Evolutionary conservation across 53 echinoderm and acorn worm genomes (phyloP).

Genomic region (Stichopus horrens): DNA sequence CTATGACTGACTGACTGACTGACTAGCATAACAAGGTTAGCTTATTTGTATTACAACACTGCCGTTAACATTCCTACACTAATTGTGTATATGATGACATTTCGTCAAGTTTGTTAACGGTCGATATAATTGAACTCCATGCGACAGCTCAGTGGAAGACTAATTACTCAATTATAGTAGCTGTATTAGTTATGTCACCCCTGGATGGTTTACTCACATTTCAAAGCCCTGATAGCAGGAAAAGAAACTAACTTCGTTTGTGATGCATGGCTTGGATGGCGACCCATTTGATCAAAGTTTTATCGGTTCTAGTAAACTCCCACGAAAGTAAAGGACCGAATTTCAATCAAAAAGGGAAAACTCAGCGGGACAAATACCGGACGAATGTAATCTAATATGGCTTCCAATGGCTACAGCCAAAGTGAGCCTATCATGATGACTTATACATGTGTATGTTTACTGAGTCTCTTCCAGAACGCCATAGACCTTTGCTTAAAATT

Average conservation of each 20-base stretch:
- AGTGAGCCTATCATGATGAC: background rate
- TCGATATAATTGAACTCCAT: background rate
- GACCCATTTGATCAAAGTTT: background rate
- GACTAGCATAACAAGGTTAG: conserved; percentile 12
- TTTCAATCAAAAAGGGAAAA: conserved; percentile 6
- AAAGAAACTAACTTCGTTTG: background rate
- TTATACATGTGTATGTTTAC: no score
- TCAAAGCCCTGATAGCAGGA: no score
- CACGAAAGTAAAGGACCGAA: background rate
- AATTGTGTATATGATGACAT: conserved; percentile 25
- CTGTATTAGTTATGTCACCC: conserved; percentile 5
- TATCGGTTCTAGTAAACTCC: background rate
- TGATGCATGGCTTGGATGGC: background rate
- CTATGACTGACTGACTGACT: no score
- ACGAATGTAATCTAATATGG: conserved; percentile 1
- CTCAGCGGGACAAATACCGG: conserved; percentile 25
- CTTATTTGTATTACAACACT: conserved; percentile 13
- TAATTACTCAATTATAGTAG: conserved; percentile 15
- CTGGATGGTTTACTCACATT: background rate
- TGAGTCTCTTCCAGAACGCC: no score
- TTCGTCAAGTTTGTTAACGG: background rate
- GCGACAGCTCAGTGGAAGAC: background rate
- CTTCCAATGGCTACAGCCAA: background rate
- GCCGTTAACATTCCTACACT: conserved; percentile 24
- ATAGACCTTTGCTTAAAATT: no score